Evolutionary conservation across 2,888 invertebrate species (phyloP), one percentile per base, ranked within the genome.

Genomic region (Matsumyia berberina): DNA sequence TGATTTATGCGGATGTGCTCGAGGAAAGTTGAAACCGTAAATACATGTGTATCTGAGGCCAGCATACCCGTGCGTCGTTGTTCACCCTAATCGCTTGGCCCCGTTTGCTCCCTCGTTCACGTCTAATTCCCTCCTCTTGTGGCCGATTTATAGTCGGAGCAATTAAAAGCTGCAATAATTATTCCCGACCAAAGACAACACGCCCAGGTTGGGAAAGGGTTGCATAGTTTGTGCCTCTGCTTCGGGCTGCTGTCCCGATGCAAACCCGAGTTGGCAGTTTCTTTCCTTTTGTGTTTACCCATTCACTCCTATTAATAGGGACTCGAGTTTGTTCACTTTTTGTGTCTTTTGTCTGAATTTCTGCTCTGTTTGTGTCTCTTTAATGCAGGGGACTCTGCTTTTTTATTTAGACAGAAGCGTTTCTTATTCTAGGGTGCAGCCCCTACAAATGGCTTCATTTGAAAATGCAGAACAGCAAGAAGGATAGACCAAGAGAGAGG

Each of bases 131-230:
- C 58, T 72, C 58, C 72, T 60, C 53, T 67, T 74, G 83, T 69
- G 80, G 85, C 70, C 85, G 80, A 85, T 85, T 85, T 85, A 85
- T 85, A 66, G 85, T 74, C 58, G 46, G 31, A 85, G 66, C 85
- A 85, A 85, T 85, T 85, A 85, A 51, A 49, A 74, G 57, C 70
- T 70, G 74, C 79, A 85, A 79, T 80, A 80, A 85, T 69, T 83
- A 82, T 79, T 57, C 72, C 39, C 53, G 31, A 33, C 62, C 35
- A 76, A 74, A 31, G 78, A 73, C 77, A 64, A 74, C 57, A 74
- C 44, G 58, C 37, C 19, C 76, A 67, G 67, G 74, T 76, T 44
- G 15, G 24, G 19, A 37, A 24, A 33, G 60, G 24, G 37, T 37
- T 55, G 74, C 29, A 62, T 12, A 39, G 55, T 64, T 70, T 53